Percentiles rank a stretch among this genome's conserved stretches.
Evolutionary conservation across 53 echinoderm and acorn worm genomes (phyloP).

Genomic region (Holothuria leucospilota): DNA sequence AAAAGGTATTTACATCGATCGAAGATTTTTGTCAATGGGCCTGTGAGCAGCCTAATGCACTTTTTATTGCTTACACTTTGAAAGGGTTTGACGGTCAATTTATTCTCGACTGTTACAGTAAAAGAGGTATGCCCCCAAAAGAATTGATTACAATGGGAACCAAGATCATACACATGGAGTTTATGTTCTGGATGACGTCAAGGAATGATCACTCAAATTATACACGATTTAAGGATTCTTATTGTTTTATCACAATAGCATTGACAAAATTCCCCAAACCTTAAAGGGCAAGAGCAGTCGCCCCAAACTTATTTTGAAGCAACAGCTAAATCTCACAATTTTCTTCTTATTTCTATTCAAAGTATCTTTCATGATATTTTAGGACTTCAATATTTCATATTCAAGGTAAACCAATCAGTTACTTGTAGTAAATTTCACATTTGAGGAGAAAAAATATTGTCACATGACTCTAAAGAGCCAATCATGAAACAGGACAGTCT

Average conservation of each 20-base stretch:
- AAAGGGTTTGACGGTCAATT: slow-evolving; percentile 47
- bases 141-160: neutral
- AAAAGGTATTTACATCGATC: neutral
- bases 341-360: no score
- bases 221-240: slow-evolving; percentile 38
- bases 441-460: no score
- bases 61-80: slow-evolving; percentile 42
- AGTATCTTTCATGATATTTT: no score
- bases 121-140: slow-evolving; percentile 3
- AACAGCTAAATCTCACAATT: no score
- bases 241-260: slow-evolving; percentile 33
- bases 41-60: neutral
- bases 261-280: slow-evolving; percentile 3
- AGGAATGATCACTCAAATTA: neutral
- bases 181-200: neutral
- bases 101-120: neutral
- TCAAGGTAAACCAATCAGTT: no score
- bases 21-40: slow-evolving; percentile 34
- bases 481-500: no score
- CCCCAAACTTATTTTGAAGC: no score
- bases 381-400: no score
- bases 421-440: no score
- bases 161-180: slow-evolving; percentile 37
- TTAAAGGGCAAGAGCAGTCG: no score
- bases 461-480: no score